Conservation (phyloP, 2,797 vertebrate species). For the Etheostoma nigrum region DNA sequence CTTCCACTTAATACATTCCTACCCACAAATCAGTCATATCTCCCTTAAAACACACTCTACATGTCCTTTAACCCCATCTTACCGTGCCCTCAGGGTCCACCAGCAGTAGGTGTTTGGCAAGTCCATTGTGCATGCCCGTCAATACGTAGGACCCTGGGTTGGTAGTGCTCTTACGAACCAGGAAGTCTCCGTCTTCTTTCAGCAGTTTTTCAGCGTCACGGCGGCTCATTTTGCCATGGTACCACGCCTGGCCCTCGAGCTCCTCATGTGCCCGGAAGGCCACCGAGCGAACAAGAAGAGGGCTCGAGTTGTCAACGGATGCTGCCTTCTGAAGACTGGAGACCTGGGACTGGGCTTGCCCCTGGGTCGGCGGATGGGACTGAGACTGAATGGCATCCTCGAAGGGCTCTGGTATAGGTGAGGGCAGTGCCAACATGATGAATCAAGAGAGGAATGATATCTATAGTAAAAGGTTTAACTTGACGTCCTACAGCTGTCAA, state of each 20-base stretch:
- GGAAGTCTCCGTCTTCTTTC: slow-evolving; percentile 93
- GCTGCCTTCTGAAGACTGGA: slow-evolving; percentile 87
- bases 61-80: slow-evolving; percentile 69
- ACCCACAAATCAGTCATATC: background rate
- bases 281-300: slow-evolving; percentile 85
- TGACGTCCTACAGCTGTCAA: background rate
- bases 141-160: slow-evolving; percentile 96
- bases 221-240: slow-evolving; percentile 95
- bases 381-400: slow-evolving; percentile 94
- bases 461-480: background rate
- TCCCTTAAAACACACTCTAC: background rate
- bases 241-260: slow-evolving; percentile 91
- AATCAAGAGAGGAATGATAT: slow-evolving; percentile 18
- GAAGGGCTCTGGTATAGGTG: slow-evolving; percentile 89
- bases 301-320: slow-evolving; percentile 89
- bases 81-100: slow-evolving; percentile 98
- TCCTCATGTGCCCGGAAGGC: slow-evolving; percentile 87
- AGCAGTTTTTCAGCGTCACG: slow-evolving; percentile 94
- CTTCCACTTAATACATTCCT: background rate
- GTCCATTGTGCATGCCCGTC: slow-evolving; percentile 95
- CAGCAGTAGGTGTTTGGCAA: slow-evolving; percentile 95
- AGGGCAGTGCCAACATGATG: slow-evolving; percentile 7
- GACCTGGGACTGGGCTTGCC: slow-evolving; percentile 70
- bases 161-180: slow-evolving; percentile 95
- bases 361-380: slow-evolving; percentile 83